Base-by-base conservation (phyloP, 2,113 vertebrate genomes). In the Pachyramphus minor region DNA sequence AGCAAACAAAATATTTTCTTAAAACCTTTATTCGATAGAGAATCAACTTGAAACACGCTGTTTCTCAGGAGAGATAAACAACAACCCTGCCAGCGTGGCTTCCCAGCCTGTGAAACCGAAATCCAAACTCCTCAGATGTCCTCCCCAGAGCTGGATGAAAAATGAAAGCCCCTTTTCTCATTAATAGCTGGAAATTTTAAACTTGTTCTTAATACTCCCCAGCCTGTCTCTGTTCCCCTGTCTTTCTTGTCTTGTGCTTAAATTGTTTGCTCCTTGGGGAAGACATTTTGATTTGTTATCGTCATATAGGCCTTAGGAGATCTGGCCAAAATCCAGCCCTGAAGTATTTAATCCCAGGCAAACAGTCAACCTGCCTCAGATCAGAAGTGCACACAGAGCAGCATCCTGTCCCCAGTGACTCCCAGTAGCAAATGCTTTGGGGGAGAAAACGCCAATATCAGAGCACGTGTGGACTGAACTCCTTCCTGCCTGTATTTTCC, bases 1-100 rank as follows among this genome's bases (percentile, higher is more conserved):
- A 96, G 96, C 95, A 97, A 97, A 96, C 95, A 93, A 97, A 96
- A 96, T 96, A 96, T 97, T 96, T 90, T 95, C 92, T 94, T 94
- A 56, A 94, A 96, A 87, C 85, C 88, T 86, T 95, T 78, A 88
- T 94, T 95, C 1, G 85, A 95, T 81, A 47, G 95, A 95, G 90
- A 93, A 88, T 96, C 90, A 41, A 78, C 93, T 96, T 89, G 95
- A 96, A 96, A 88, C 94, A 95, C 33, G 85, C 92, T 95, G 95
- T 78, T 96, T 96, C 95, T 96, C 96, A 80, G 93, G 93, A 94
- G 95, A 94, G 93, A 94, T 88, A 96, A 97, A 97, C 95, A 96
- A 92, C 83, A 86, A 55, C 20, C 79, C 90, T 96, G 95, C 95
- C 95, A 95, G 88, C 92, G 60, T 82, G 44, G 93, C 94, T 97